phyloP scores from a whole-genome alignment of 2,888 invertebrate species.

The Drosophila kanekoi region DNA sequence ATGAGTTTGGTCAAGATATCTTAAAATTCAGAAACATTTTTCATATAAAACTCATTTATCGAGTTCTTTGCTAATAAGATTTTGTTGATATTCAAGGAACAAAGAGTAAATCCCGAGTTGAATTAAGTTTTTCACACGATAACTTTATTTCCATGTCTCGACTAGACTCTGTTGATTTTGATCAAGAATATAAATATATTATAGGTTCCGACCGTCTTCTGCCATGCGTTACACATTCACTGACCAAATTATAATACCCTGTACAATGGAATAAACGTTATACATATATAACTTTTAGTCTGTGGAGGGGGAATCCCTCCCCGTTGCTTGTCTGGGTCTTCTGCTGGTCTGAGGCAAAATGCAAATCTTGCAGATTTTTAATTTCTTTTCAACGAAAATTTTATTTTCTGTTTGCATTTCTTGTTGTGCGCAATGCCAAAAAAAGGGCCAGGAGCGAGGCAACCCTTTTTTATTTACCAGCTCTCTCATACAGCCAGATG shows the following conservation, averaged over 20 bases:
- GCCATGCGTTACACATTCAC: too few species aligned
- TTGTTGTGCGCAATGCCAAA: conserved; percentile 61
- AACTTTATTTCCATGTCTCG: too few species aligned
- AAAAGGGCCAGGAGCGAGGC: conserved; percentile 46
- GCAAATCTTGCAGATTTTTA: conserved; percentile 84
- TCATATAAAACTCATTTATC: too few species aligned
- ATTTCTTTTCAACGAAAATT: conserved; percentile 79
- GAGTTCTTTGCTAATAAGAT: too few species aligned
- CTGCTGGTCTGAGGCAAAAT: conserved; percentile 67
- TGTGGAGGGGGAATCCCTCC: neutral
- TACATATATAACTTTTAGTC: conserved; percentile 56
- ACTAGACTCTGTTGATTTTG: too few species aligned
- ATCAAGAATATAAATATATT: neutral
- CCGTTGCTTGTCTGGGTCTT: conserved; percentile 7
- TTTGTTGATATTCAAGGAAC: too few species aligned
- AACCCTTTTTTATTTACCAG: conserved; percentile 67
- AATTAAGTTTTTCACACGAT: too few species aligned
- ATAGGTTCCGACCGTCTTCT: too few species aligned
- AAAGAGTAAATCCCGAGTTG: too few species aligned
- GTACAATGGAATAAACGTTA: neutral
- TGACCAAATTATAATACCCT: too few species aligned
- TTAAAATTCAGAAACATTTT: too few species aligned
- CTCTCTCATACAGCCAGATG: conserved; percentile 38
- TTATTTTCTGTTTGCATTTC: conserved; percentile 79
- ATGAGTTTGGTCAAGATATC: too few species aligned